These are phyloP conservation scores for Eulemur rufifrons DNA, from an alignment of 2,113 vertebrate genomes.

Conservation along the genomic window DNA sequence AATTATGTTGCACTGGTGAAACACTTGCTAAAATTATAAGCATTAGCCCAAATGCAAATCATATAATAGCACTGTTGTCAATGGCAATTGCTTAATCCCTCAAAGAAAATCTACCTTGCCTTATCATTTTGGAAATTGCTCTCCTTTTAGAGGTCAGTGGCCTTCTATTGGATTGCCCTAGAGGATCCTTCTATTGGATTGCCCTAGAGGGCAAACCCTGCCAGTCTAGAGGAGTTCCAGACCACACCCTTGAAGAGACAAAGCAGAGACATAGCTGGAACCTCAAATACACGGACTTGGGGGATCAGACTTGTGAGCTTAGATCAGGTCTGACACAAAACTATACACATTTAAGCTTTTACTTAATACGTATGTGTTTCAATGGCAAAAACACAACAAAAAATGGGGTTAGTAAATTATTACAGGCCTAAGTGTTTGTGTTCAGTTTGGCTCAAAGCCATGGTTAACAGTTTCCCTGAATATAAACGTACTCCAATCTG, in stretches of 20 bases:
- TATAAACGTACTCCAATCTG: background rate
- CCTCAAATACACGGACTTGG: background rate
- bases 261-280: background rate
- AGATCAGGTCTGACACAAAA: background rate
- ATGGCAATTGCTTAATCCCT: slow-evolving; percentile 29
- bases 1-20: slow-evolving; percentile 52
- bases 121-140: slow-evolving; percentile 38
- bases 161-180: background rate
- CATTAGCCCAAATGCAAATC: slow-evolving; percentile 57
- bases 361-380: background rate
- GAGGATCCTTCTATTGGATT: background rate
- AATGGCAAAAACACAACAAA: background rate
- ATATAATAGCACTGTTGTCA: slow-evolving; percentile 27
- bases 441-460: background rate
- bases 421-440: background rate
- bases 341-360: background rate
- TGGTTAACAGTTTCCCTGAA: background rate
- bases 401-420: slow-evolving; percentile 6
- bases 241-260: background rate
- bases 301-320: background rate
- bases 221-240: background rate
- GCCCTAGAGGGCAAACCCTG: background rate
- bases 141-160: background rate
- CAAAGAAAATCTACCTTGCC: slow-evolving; percentile 39
- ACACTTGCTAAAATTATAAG: slow-evolving; percentile 60